Percentiles rank a stretch among this genome's conserved stretches.
phyloP scores from a whole-genome alignment of 2,888 invertebrate genomes.

The Abscondita cerata region DNA sequence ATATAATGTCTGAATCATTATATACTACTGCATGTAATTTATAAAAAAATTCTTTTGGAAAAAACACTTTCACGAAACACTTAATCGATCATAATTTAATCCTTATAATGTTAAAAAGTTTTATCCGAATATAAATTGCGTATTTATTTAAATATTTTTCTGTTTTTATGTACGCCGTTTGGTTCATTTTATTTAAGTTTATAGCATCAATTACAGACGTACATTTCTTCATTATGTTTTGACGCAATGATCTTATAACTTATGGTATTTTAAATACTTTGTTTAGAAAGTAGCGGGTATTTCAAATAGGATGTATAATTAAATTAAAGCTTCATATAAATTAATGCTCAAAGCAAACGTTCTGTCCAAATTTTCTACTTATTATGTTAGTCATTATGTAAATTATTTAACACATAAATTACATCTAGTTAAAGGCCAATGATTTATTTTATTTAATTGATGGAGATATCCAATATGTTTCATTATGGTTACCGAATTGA shows the following conservation, averaged over 20 bases:
- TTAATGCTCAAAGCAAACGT: conserved; percentile 5
- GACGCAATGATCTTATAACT: conserved; percentile 10
- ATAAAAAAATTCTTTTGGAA: neutral
- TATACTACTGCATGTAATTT: neutral
- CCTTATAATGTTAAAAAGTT: conserved; percentile 14
- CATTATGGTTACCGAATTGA: conserved; percentile 13
- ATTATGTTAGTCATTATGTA: conserved; percentile 19
- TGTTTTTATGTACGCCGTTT: no score
- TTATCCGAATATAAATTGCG: conserved; percentile 18
- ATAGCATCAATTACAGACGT: conserved; percentile 12
- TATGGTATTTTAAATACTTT: conserved; percentile 9
- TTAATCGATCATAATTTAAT: conserved; percentile 13
- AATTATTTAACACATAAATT: conserved; percentile 22
- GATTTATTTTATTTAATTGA: conserved; percentile 17
- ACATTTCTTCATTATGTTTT: conserved; percentile 12
- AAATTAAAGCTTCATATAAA: conserved; percentile 20
- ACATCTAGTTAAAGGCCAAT: conserved; percentile 15
- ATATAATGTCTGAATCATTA: no score
- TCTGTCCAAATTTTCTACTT: conserved; percentile 15
- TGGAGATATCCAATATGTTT: conserved; percentile 15
- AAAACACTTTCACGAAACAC: neutral
- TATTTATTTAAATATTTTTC: conserved; percentile 3
- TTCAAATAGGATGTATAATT: conserved; percentile 17
- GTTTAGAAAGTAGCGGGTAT: neutral
- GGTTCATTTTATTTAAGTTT: neutral